Evolutionary conservation across 2,797 vertebrate genomes (phyloP).

Genomic region (Semotilus atromaculatus): DNA sequence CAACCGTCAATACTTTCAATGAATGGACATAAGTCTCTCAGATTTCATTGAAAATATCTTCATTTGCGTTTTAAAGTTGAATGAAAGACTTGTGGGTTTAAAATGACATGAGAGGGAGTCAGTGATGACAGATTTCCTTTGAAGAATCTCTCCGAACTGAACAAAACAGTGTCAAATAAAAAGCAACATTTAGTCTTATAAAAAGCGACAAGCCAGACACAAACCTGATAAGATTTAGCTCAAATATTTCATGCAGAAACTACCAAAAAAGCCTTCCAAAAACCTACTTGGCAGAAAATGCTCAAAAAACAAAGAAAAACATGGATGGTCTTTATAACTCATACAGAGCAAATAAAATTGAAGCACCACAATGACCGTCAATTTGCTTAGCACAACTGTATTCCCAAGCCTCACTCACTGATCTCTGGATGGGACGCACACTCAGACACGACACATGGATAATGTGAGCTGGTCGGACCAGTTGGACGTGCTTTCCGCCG

Average conservation of each 20-base stretch:
- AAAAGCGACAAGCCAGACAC: background rate
- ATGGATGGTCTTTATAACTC: background rate
- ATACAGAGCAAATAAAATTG: background rate
- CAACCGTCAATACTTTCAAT: background rate
- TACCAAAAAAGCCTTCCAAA: background rate
- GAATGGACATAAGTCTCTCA: background rate
- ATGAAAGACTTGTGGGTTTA: background rate
- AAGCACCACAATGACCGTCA: background rate
- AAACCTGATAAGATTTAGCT: background rate
- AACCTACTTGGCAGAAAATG: background rate
- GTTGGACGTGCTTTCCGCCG: conserved; percentile 39
- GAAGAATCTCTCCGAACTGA: background rate
- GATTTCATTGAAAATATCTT: background rate
- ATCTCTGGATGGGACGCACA: conserved; percentile 1
- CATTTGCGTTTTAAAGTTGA: background rate
- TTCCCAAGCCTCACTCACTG: background rate
- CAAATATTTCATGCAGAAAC: background rate
- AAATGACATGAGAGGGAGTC: background rate
- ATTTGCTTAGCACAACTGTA: background rate
- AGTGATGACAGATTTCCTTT: background rate
- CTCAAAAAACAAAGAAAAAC: background rate
- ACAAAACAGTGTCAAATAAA: background rate
- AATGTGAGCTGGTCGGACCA: conserved; percentile 19
- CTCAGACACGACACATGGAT: background rate
- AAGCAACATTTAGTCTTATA: background rate